A percentile compares a stretch with the other conserved stretches of the same genome.
Conservation (phyloP, 2,888 invertebrate genomes). For the Ophion slaviceki region DNA sequence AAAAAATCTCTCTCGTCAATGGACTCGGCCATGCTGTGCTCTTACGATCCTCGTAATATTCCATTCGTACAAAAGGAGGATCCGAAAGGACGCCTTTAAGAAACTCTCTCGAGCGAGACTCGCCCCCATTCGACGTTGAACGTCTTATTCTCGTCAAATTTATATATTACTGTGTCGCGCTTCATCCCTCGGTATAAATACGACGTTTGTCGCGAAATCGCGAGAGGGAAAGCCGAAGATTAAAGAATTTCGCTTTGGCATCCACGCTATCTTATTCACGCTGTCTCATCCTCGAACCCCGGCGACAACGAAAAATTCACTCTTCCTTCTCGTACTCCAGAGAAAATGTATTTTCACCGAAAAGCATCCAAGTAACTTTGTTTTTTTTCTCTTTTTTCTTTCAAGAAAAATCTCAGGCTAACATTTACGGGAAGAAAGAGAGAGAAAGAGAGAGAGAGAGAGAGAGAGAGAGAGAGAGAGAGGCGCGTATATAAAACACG, state of each 20-base stretch:
- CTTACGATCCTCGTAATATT: too few relatives aligned
- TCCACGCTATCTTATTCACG: not conserved
- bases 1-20: too few relatives aligned
- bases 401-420: not conserved
- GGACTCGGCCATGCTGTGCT: too few relatives aligned
- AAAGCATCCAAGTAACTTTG: not conserved
- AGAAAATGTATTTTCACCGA: not conserved
- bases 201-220: not conserved
- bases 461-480: not conserved
- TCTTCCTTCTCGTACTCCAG: not conserved
- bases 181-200: too few relatives aligned
- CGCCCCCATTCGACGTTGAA: too few relatives aligned
- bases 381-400: not conserved
- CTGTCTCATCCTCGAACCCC: not conserved
- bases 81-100: too few relatives aligned
- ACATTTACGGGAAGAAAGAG: not conserved
- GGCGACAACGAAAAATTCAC: not conserved
- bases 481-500: constrained; percentile 17
- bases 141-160: too few relatives aligned
- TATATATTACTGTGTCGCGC: too few relatives aligned
- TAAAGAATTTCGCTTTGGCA: not conserved
- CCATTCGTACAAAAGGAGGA: too few relatives aligned
- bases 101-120: too few relatives aligned
- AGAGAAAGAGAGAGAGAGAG: not conserved
- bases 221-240: not conserved